phyloP scores from a whole-genome alignment of 2,888 invertebrate genomes.

The Pristionchus fissidentatus region DNA sequence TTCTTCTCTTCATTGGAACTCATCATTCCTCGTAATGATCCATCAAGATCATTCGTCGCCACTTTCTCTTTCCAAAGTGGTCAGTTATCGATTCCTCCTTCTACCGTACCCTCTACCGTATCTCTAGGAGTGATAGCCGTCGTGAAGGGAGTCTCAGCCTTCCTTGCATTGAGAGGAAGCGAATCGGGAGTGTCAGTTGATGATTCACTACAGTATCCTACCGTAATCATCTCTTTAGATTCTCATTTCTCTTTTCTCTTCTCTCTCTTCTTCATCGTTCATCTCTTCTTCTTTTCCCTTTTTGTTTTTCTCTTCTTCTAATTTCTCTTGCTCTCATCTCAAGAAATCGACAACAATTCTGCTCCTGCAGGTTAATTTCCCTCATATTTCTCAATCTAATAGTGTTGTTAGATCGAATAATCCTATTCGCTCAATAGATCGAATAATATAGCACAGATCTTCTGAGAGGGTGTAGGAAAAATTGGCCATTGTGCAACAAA shows the following conservation, averaged over 20 bases:
- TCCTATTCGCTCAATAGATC: no score
- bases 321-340: not conserved
- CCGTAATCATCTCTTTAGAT: not conserved
- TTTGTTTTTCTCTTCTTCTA: no score
- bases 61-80: slow-evolving; percentile 29
- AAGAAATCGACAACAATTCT: not conserved
- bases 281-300: slow-evolving; percentile 7
- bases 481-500: no score
- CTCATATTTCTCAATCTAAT: not conserved
- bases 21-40: slow-evolving; percentile 3
- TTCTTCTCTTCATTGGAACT: no score
- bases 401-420: no score
- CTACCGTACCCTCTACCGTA: not conserved
- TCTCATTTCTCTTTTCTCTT: slow-evolving; percentile 7
- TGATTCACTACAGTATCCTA: not conserved
- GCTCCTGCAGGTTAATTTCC: not conserved
- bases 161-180: not conserved
- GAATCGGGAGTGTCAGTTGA: slow-evolving; percentile 15
- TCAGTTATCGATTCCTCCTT: slow-evolving; percentile 14
- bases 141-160: not conserved
- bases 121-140: not conserved
- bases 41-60: not conserved
- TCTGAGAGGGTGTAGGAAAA: no score
- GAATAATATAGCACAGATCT: no score
- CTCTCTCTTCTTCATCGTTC: not conserved